A percentile compares a stretch with the other conserved stretches of the same genome.
Conservation (phyloP, 2,888 invertebrate species). For the Coecobrya sp. region DNA sequence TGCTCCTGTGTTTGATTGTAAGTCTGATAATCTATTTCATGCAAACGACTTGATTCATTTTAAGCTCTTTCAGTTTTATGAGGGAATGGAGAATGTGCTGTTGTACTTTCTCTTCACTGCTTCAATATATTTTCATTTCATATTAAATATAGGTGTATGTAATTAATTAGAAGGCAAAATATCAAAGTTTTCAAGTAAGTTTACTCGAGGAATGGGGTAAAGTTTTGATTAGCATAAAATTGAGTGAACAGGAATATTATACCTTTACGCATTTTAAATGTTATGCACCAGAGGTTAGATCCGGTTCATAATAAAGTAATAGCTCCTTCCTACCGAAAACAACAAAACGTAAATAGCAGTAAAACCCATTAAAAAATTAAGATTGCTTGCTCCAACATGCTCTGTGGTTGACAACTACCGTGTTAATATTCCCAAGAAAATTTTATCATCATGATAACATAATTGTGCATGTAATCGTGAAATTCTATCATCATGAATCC, state of each 20-base stretch:
- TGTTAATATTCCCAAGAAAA: conserved; percentile 11
- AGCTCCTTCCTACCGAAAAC: conserved; percentile 12
- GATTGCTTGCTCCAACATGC: neutral
- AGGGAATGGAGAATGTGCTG: neutral
- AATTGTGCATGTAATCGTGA: conserved; percentile 70
- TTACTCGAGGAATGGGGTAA: conserved; percentile 32
- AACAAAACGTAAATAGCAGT: conserved; percentile 32
- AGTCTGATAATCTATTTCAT: neutral
- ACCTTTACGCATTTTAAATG: neutral
- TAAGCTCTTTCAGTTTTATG: neutral
- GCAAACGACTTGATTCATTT: neutral
- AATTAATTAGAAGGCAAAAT: neutral
- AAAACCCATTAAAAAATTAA: conserved; percentile 63
- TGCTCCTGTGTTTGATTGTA: neutral
- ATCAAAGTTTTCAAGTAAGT: neutral
- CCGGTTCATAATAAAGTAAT: neutral
- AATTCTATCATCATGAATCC: conserved; percentile 62
- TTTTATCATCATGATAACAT: conserved; percentile 54
- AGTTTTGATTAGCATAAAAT: conserved; percentile 68
- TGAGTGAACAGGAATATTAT: conserved; percentile 49
- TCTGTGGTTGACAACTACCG: neutral
- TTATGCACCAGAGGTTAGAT: neutral
- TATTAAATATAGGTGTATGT: neutral
- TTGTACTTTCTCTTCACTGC: neutral
- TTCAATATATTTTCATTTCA: neutral